Base-by-base conservation (phyloP, 2,888 invertebrate species). In the Desoria tigrina region DNA sequence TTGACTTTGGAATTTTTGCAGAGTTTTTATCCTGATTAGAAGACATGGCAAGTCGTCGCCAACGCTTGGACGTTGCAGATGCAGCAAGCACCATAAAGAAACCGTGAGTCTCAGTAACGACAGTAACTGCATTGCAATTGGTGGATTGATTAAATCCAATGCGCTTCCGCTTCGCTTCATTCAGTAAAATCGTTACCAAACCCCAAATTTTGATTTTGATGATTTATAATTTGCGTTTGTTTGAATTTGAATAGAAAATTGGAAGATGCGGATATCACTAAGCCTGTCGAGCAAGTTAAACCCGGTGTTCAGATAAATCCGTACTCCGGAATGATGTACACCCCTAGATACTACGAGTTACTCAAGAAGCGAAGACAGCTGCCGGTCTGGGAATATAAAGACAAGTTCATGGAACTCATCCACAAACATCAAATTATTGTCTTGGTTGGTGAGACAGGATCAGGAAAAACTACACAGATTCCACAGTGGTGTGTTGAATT, bases 401-500 rank as follows among this genome's bases (percentile, higher is more conserved):
- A 90, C 1, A 95, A 97, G 81, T 99, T 99, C 81, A 92, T 95
- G 89, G 87, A 95, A 77, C 84, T 94, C 42, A 83, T 99, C n/a
- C 88, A 88, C 71, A 90, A 91, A 62, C 90, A 97, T 81, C 98
- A 98, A 79, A 92, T 92, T 72, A 92, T 97, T 27, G 96, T 98
- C 1, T 83, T 99, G 0, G 99, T 99, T 2, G 99, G 99, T 76
- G 99, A 99, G 80, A 99, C 97, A 0, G 99, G 99, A n/a, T 97
- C 96, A 1, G 99, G 99, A 0, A 99, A 99, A 83, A 99, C 99
- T 0, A 99, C 99, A 14, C 99, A 97, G 83, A 99, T 99, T 77
- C 99, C 99, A 1, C 99, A 94, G 82, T 95, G 94, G 81, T 90
- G 90, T 78, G 89, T 90, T 0, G 90, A 90, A 74, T 89, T 86